Evolutionary conservation across 2,797 vertebrate genomes (phyloP), one percentile per base, ranked within the genome.

Genomic region (Alauda arvensis): DNA sequence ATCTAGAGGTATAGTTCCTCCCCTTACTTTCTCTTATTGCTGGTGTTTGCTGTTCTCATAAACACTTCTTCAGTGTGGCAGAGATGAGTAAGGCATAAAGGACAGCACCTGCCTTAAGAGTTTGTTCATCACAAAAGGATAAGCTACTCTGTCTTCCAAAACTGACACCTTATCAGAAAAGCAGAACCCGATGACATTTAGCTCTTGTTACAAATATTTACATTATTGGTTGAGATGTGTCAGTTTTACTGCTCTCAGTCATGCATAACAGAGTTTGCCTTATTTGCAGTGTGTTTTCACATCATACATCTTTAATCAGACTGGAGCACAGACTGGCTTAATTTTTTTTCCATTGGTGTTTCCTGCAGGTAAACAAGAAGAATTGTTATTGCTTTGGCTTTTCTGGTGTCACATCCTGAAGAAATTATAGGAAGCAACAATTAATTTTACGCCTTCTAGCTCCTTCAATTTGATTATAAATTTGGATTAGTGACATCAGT

Each of bases 221-320:
- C 83, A 65, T 3, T 42, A 42, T 42, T 42, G 40, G 60, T 66
- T 91, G 86, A 83, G 77, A 70, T 0, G 3, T 90, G 77, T 86
- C 77, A 56, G 11, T 83, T 93, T 89, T 78, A 61, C 67, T 85
- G 74, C 40, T 76, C 45, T 89, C 56, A 53, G 33, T 55, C 56
- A 59, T 31, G 56, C 74, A 26, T 34, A 59, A 48, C 55, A 52
- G 69, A 68, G 23, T 61, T 77, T 89, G 66, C n/a, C 26, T 85
- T 87, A 74, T 86, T 93, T 95, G 74, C 60, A 67, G 11, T 66
- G 42, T 53, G 49, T 83, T 88, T 91, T 91, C 90, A 49, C 6
- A 5, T 72, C 12, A 1, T 31, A 78, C 63, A 78, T 83, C 49
- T 82, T 88, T 72, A 86, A 72, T 69, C 63, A 88, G 52, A 20